phyloP scores from a whole-genome alignment of 1,140 invertebrate genomes.

The Calycopis cecrops region DNA sequence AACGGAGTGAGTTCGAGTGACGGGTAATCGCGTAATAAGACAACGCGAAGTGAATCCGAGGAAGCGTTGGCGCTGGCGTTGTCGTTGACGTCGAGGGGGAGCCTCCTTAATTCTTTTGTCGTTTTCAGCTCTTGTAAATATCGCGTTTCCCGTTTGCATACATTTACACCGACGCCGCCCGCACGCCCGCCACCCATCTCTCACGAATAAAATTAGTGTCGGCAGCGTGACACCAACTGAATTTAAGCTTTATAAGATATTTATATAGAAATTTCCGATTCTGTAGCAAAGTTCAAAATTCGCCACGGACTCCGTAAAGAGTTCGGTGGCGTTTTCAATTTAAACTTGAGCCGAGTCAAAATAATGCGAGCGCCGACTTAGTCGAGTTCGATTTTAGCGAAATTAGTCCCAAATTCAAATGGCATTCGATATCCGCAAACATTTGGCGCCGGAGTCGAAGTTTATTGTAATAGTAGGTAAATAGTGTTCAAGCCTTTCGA shows the following conservation, averaged over 20 bases:
- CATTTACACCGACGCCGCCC: slow-evolving; percentile 50
- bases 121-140: slow-evolving; percentile 70
- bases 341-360: slow-evolving; percentile 71
- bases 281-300: slow-evolving; percentile 72
- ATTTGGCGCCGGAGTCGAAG: slow-evolving; percentile 38
- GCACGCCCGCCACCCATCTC: slow-evolving; percentile 45
- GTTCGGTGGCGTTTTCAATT: slow-evolving; percentile 71
- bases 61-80: slow-evolving; percentile 35
- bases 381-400: slow-evolving; percentile 70
- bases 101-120: slow-evolving; percentile 67
- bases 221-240: slow-evolving; percentile 70
- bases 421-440: slow-evolving; percentile 50
- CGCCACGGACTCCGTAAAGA: slow-evolving; percentile 66
- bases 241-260: slow-evolving; percentile 74
- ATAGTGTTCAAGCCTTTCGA: too few species aligned
- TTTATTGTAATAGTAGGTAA: neutral
- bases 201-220: slow-evolving; percentile 72
- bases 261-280: slow-evolving; percentile 74
- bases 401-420: slow-evolving; percentile 70
- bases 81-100: slow-evolving; percentile 27
- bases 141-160: slow-evolving; percentile 68
- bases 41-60: slow-evolving; percentile 61
- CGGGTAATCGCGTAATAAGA: slow-evolving; percentile 59
- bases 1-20: slow-evolving; percentile 31
- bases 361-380: slow-evolving; percentile 64